Conservation (phyloP, 1,140 invertebrate species). For the Papilio helenus region DNA sequence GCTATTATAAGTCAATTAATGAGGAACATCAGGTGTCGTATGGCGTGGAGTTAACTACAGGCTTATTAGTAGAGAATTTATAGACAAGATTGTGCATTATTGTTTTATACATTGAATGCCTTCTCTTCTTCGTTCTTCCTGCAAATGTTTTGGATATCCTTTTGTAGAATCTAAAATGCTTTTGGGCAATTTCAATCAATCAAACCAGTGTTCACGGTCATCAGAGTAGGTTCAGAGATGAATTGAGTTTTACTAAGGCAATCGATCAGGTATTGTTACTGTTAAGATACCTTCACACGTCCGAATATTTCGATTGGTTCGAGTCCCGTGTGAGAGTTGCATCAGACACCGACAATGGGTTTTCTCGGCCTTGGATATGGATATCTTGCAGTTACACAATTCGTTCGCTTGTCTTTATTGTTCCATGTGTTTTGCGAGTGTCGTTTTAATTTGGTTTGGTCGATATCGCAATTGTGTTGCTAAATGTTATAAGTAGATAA, state of each 20-base stretch:
- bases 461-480: neutral
- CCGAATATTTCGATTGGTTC: slow-evolving; percentile 27
- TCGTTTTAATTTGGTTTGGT: slow-evolving; percentile 20
- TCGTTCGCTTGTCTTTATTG: slow-evolving; percentile 17
- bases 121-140: neutral
- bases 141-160: neutral
- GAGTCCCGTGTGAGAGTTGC: slow-evolving; percentile 36
- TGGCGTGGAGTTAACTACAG: neutral
- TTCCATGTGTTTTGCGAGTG: slow-evolving; percentile 24
- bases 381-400: slow-evolving; percentile 7
- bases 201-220: neutral
- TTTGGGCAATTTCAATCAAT: neutral
- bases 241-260: slow-evolving; percentile 11
- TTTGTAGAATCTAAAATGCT: neutral
- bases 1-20: slow-evolving; percentile 11
- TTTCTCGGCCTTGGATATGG: slow-evolving; percentile 33
- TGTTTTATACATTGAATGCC: neutral
- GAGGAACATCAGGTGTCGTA: neutral
- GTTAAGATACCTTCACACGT: slow-evolving; percentile 33
- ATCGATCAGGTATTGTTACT: slow-evolving; percentile 34
- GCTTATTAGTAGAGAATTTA: slow-evolving; percentile 1
- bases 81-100: neutral
- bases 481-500: neutral
- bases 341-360: slow-evolving; percentile 27
- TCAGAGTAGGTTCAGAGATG: neutral